Base-by-base conservation (phyloP, 2,888 invertebrate genomes). In the Lacanobia oleracea region DNA sequence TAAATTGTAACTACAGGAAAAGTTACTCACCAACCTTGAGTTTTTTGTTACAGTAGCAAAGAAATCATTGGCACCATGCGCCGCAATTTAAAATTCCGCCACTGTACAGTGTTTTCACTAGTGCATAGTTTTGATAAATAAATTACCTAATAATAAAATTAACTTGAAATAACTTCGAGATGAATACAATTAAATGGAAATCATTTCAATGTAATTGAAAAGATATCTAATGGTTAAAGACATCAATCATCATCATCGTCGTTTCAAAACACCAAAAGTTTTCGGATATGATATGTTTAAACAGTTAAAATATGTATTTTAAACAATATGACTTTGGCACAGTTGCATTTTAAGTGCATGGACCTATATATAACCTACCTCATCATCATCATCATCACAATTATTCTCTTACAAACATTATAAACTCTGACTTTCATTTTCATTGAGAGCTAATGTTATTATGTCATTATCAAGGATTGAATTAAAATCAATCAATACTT, bases 261-360 rank as follows among this genome's bases (percentile, higher is more conserved):
- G 12, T 37, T 61, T 18, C 14, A 21, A n/a, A 27, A 18, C 45
- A 43, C 1, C 45, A 12, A 21, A 45, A 18, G 21, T 33, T n/a
- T 43, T 33, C 8, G 8, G 8, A 60, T 43, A 50, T 7, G 4
- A 12, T 16, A 14, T 23, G 21, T 43, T 23, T 4, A 40, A 40
- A 48, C 27, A 48, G 14, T 27, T 12, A 21, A 40, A 56, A 33
- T 23, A 72, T 18, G 37, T 23, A 43, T 16, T 37, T 33, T 10
- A 53, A 60, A 59, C 48, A 54, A 51, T 33, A 48, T 74, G 67
- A 51, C 50, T 67, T 67, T 61, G 50, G n/a, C 40, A 75, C 61
- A 67, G 7, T 56, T 75, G n/a, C 12, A 66, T 45, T 56, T 61
- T n/a, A 23, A 50, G 23, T 51, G 33, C 43, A 67, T 53, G 23